Evolutionary conservation across 1,140 invertebrate species (phyloP).

Genomic region (Fopius arisanus): DNA sequence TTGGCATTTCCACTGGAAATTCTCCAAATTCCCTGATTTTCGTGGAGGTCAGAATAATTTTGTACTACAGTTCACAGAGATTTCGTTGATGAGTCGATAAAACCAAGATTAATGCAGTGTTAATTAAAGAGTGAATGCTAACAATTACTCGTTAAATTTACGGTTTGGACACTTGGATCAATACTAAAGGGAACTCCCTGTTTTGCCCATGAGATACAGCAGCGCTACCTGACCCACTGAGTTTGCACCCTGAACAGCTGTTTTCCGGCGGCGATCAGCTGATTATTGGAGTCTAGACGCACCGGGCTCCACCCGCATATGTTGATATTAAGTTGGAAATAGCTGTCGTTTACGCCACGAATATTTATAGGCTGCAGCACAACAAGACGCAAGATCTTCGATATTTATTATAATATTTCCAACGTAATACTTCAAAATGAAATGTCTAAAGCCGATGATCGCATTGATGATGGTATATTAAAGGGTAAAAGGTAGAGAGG

Average conservation of each 20-base stretch:
- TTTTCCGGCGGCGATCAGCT: background rate
- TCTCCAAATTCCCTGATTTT: background rate
- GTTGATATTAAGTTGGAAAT: slow-evolving; percentile 20
- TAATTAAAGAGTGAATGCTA: background rate
- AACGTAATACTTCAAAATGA: background rate
- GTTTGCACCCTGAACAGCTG: background rate
- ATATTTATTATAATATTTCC: background rate
- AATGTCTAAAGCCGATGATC: background rate
- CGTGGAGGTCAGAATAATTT: background rate
- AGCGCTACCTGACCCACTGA: background rate
- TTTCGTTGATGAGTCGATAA: background rate
- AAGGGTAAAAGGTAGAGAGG: background rate
- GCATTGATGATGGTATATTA: background rate
- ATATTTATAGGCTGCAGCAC: background rate
- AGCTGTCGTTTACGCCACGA: background rate
- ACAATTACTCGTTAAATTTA: background rate
- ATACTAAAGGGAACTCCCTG: background rate
- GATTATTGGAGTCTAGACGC: background rate
- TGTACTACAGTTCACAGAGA: background rate
- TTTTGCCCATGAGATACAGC: background rate
- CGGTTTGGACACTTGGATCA: background rate
- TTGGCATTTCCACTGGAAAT: background rate
- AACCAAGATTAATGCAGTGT: background rate
- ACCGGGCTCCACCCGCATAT: background rate
- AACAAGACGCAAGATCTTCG: background rate